Conservation (phyloP, 1,140 invertebrate species). For the Dreissena polymorpha region DNA sequence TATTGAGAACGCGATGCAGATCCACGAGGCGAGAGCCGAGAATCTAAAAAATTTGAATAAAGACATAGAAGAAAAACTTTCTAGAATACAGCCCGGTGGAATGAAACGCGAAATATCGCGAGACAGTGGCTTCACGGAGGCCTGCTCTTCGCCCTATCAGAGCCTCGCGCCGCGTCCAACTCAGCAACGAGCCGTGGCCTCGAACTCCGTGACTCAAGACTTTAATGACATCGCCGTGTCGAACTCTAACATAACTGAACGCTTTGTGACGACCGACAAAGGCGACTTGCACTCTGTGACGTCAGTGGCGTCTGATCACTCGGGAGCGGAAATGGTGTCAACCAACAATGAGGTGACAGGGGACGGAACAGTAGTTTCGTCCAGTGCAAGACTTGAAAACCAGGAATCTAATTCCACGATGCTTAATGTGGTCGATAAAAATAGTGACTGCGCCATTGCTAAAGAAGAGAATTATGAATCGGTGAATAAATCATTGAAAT, state of each 20-base stretch:
- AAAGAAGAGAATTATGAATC: slow-evolving; percentile 48
- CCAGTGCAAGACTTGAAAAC: slow-evolving; percentile 11
- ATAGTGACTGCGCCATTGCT: slow-evolving; percentile 6
- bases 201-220: slow-evolving; percentile 12
- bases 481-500: slow-evolving; percentile 24
- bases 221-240: slow-evolving; percentile 39
- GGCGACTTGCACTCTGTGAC: slow-evolving; percentile 42
- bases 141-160: background rate
- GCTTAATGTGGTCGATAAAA: slow-evolving; percentile 22
- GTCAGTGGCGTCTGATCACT: slow-evolving; percentile 29
- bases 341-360: slow-evolving; percentile 15
- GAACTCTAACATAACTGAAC: slow-evolving; percentile 33
- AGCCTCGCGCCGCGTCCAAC: background rate
- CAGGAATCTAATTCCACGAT: slow-evolving; percentile 36
- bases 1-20: slow-evolving; percentile 39
- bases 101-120: slow-evolving; percentile 25
- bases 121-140: slow-evolving; percentile 47
- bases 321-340: slow-evolving; percentile 37
- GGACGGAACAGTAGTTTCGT: slow-evolving; percentile 39
- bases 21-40: slow-evolving; percentile 33
- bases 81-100: background rate
- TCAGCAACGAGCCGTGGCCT: background rate
- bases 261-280: slow-evolving; percentile 8
- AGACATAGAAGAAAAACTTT: slow-evolving; percentile 19
- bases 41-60: slow-evolving; percentile 47